These are phyloP conservation scores for Cyphomyrus discorhynchus DNA, from an alignment of 2,113 vertebrate species.

Conservation along the genomic window DNA sequence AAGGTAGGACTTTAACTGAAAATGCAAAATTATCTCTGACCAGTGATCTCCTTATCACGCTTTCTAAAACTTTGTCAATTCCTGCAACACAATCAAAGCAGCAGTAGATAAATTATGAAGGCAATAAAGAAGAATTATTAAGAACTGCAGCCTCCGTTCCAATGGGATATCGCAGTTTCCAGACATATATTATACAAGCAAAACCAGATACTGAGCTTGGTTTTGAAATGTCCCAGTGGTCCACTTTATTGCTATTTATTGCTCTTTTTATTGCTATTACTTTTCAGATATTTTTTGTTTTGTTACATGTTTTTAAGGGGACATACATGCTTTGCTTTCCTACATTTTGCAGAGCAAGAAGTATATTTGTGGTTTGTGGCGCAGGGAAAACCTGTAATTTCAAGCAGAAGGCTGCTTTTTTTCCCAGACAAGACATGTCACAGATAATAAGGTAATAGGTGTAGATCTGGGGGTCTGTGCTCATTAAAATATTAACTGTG, in stretches of 20 bases:
- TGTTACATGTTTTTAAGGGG: conserved; percentile 2
- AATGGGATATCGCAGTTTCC: not conserved
- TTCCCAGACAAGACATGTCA: not conserved
- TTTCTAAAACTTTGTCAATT: not conserved
- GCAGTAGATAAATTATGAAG: not conserved
- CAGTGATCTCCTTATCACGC: not conserved
- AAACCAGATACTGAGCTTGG: not conserved
- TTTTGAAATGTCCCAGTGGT: not conserved
- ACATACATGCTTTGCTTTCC: not conserved
- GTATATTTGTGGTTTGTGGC: not conserved
- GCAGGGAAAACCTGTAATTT: not conserved
- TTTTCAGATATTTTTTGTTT: conserved; percentile 1
- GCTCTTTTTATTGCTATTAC: not conserved
- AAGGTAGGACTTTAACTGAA: not conserved
- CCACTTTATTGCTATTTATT: not conserved
- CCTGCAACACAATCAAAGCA: not conserved
- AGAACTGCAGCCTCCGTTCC: not conserved
- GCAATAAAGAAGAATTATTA: not conserved
- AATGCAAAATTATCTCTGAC: not conserved
- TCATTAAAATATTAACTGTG: not conserved
- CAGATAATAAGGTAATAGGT: not conserved
- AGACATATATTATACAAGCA: not conserved
- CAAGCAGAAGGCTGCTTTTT: not conserved
- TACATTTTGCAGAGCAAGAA: not conserved
- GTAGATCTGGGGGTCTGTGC: not conserved